These are phyloP conservation scores for Patella vulgata DNA, from an alignment of 1,140 invertebrate genomes.

Conservation along the genomic window DNA sequence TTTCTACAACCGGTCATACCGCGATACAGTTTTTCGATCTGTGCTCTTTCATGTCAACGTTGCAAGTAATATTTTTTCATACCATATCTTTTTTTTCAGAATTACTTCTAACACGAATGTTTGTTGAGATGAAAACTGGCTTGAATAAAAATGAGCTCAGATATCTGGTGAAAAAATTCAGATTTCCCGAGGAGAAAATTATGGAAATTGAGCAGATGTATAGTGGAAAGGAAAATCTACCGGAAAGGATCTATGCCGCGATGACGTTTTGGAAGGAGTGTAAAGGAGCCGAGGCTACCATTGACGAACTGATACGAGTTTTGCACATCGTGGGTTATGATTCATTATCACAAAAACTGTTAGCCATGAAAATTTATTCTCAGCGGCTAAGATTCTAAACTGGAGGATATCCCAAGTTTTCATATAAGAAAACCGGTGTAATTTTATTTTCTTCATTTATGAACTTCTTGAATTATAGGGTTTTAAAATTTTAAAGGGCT, in stretches of 20 bases:
- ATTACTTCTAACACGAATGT: conserved; percentile 55
- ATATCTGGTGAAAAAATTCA: conserved; percentile 59
- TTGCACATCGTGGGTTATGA: conserved; percentile 60
- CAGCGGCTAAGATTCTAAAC: conserved; percentile 52
- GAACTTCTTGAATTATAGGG: too few relatives aligned
- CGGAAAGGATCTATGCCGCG: conserved; percentile 47
- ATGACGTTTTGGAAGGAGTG: conserved; percentile 57
- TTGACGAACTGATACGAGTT: conserved; percentile 58
- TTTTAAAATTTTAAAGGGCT: not conserved
- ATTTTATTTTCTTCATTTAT: too few relatives aligned
- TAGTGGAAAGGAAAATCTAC: conserved; percentile 55
- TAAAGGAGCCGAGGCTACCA: conserved; percentile 48
- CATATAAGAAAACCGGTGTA: not conserved
- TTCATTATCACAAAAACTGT: conserved; percentile 47
- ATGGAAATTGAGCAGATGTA: conserved; percentile 56
- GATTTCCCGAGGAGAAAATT: conserved; percentile 55
- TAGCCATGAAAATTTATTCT: conserved; percentile 55
- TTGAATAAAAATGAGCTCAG: conserved; percentile 60
- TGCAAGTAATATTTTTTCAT: too few relatives aligned
- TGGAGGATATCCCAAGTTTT: not conserved
- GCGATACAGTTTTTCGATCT: too few relatives aligned
- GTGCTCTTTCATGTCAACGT: too few relatives aligned
- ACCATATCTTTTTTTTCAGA: conserved; percentile 51
- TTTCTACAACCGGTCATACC: too few relatives aligned
- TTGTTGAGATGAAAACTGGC: conserved; percentile 48